Base-by-base conservation (phyloP, 2,888 invertebrate species). In the Koerneria pararmatus region DNA sequence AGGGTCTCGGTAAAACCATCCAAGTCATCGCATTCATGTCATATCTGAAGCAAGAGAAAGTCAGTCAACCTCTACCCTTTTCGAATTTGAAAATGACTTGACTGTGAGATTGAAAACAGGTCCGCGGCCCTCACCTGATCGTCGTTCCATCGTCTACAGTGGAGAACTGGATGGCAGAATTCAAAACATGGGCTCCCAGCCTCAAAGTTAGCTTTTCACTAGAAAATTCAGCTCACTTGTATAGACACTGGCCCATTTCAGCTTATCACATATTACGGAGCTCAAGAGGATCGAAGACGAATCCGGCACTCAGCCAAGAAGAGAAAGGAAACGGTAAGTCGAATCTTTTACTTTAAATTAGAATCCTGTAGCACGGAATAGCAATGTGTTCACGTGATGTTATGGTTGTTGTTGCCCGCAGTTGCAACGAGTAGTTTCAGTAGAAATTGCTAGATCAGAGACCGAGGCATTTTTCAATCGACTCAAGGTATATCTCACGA, bases 61-160 rank as follows among this genome's bases (percentile, higher is more conserved):
- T 62, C 22, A 32, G 61, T 35, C 1, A 29, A 11, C n/a, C 46
- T 15, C n/a, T 15, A 5, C 48, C 54, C 4, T 11, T 41, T 41
- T n/a, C 11, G 84, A 49, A 72, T 74, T 41, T n/a, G n/a, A n/a
- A n/a, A n/a, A n/a, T n/a, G n/a, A n/a, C n/a, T n/a, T n/a, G n/a
- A n/a, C n/a, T n/a, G n/a, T n/a, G n/a, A n/a, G n/a, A n/a, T n/a
- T 8, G 32, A 2, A 27, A 15, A 2, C 34, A 62, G 19, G 71
- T 72, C 22, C 49, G 64, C 1, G 91, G 90, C 15, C 92, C 93
- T 0, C 94, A 95, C 86, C 86, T 97, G 64, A 89, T 97, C 74
- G 91, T 97, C 3, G 95, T 95, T n/a, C 95, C 95, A 0, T 91
- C 95, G 37, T 95, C 95, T 5, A 95, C 95, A 0, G 87, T 95